Conservation (phyloP, 92 coral and sea anemone genomes). For the Zoanthus sansibaricus region DNA sequence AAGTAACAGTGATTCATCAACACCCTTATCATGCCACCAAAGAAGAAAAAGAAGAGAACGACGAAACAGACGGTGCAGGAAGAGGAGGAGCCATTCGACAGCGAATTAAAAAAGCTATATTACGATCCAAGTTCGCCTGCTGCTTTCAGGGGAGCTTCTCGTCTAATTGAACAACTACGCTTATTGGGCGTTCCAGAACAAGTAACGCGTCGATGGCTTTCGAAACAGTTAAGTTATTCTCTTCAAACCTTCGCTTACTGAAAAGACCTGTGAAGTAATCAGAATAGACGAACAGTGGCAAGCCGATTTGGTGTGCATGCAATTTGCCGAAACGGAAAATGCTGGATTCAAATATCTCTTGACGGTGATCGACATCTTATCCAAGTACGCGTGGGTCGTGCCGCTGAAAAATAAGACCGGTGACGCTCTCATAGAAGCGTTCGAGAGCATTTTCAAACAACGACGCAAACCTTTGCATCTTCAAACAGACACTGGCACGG, state of each 20-base stretch:
- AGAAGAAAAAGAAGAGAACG: too few relatives aligned
- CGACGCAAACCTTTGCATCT: constrained; percentile 2
- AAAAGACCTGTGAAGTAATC: not conserved
- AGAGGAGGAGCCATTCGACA: too few relatives aligned
- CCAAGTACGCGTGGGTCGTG: constrained; percentile 50
- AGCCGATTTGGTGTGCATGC: too few relatives aligned
- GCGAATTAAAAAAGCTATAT: too few relatives aligned
- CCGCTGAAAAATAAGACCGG: constrained; percentile 35
- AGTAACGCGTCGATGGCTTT: not conserved
- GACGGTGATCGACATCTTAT: constrained; percentile 26
- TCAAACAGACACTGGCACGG: constrained; percentile 40
- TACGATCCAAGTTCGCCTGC: too few relatives aligned
- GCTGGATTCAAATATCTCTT: not conserved
- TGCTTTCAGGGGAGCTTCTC: too few relatives aligned
- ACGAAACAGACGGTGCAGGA: too few relatives aligned
- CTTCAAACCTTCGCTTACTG: not conserved
- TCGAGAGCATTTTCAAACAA: not conserved
- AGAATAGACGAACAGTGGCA: not conserved
- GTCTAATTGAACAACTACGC: too few relatives aligned
- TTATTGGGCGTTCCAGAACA: too few relatives aligned
- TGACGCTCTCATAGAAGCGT: not conserved
- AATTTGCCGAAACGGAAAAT: too few relatives aligned
- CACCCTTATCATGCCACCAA: too few relatives aligned
- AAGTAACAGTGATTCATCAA: too few relatives aligned
- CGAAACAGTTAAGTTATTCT: not conserved